Base-by-base conservation (phyloP, 2,888 invertebrate genomes). In the Eubasilissa splendida region DNA sequence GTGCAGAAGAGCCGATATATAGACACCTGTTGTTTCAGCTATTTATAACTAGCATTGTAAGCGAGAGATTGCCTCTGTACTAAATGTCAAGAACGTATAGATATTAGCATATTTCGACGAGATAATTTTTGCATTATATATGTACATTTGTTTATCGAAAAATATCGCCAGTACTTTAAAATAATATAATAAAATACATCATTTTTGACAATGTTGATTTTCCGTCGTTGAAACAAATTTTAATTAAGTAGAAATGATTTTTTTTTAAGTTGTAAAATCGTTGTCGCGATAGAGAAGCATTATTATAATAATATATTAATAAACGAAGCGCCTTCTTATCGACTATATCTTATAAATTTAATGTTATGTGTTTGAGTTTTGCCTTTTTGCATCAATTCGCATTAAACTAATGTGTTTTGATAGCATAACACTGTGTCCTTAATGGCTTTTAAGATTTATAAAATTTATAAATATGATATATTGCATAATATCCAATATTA, bases 71-170 rank as follows among this genome's bases (percentile, higher is more conserved):
- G 71, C 56, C 71, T 73, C 56, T 22, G 42, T 33, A 53, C 31
- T 73, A 82, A 82, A 82, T 82, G 82, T 82, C 82, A 82, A 82
- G 82, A 82, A 65, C 82, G 75, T 58, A 7, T 63, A 50, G 59
- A 80, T 68, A 82, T 82, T 82, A 71, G 74, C 82, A 82, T 82
- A 77, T 68, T 73, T 60, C 75, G 75, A 76, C 52, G 70, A 78
- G 78, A 65, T 63, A 81, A 66, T 56, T 73, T n/a, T 54, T 54
- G 59, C 58, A 58, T 22, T 22, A 53, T n/a, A 52, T 70, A 52
- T 33, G 54, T n/a, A 56, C 33, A 58, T 75, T 79, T 66, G 33
- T 50, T 42, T 50, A 22, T 56, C 31, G 66, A 59, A 33, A 53
- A 60, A 76, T 81, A 77, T 73, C 73, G 70, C 50, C 60, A 31